These are phyloP conservation scores for Rhamphomyia laevipes DNA, from an alignment of 2,888 invertebrate species.

Conservation along the genomic window DNA sequence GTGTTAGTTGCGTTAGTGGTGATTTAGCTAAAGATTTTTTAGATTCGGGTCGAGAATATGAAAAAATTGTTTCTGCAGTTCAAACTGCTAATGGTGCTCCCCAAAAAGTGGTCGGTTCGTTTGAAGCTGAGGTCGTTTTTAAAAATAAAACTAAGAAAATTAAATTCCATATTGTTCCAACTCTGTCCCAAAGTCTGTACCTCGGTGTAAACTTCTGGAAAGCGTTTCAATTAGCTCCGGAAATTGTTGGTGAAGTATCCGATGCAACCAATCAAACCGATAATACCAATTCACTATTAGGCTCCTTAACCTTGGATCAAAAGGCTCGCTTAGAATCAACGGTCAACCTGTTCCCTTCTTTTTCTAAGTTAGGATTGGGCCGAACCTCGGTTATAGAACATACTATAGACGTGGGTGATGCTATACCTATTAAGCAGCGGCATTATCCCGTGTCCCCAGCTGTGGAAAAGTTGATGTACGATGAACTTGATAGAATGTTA, in stretches of 20 bases:
- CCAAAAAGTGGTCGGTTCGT: not conserved
- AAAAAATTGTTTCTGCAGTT: not conserved
- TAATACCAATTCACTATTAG: no score
- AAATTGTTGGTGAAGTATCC: no score
- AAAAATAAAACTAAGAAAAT: no score
- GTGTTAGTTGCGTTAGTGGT: not conserved
- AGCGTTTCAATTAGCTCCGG: not conserved
- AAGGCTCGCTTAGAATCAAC: no score
- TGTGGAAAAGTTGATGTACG: conserved; percentile 1
- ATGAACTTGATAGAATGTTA: not conserved
- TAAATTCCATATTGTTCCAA: no score
- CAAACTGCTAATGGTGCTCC: not conserved
- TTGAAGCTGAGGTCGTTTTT: not conserved
- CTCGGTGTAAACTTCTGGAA: not conserved
- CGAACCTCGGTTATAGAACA: not conserved
- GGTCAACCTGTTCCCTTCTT: not conserved
- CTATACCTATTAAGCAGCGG: not conserved
- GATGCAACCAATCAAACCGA: no score
- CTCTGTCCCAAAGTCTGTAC: not conserved
- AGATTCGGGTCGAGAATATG: not conserved
- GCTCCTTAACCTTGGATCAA: no score
- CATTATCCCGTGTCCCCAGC: conserved; percentile 3
- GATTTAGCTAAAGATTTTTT: not conserved
- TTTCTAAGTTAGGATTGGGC: not conserved
- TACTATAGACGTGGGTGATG: not conserved